Conservation (phyloP, 1,140 invertebrate species). For the Cyclargus thomasi region DNA sequence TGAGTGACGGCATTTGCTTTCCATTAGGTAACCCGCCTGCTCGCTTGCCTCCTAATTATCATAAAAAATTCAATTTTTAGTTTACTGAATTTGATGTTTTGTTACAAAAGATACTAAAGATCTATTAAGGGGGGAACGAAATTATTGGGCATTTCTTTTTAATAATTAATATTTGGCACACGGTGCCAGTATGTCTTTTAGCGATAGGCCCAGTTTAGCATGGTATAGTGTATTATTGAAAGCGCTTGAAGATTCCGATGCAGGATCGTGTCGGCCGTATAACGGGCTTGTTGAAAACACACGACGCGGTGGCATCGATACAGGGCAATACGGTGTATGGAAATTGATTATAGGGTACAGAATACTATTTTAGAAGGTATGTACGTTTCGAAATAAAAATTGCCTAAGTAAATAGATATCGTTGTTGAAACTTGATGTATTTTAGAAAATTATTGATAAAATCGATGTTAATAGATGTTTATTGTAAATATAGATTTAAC, state of each 20-base stretch:
- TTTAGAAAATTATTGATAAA: slow-evolving; percentile 73
- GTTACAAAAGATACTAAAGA: too few relatives aligned
- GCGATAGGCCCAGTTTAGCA: background rate
- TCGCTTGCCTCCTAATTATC: too few relatives aligned
- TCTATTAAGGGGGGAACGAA: too few relatives aligned
- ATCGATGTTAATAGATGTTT: slow-evolving; percentile 75
- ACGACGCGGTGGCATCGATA: slow-evolving; percentile 28
- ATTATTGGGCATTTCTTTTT: too few relatives aligned
- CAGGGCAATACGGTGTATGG: slow-evolving; percentile 34
- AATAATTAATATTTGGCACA: background rate
- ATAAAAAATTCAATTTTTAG: too few relatives aligned
- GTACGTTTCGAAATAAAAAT: slow-evolving; percentile 35
- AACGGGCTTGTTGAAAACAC: background rate
- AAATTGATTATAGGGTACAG: background rate
- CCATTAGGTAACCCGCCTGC: too few relatives aligned
- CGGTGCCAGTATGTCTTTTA: background rate
- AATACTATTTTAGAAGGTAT: slow-evolving; percentile 7
- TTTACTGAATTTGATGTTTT: too few relatives aligned
- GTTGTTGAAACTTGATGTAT: slow-evolving; percentile 73
- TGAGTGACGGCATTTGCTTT: too few relatives aligned
- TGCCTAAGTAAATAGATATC: slow-evolving; percentile 64
- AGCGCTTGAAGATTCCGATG: slow-evolving; percentile 6
- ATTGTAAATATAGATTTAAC: slow-evolving; percentile 66
- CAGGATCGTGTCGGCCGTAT: slow-evolving; percentile 5
- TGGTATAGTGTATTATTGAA: background rate